Conservation (phyloP, 1,140 invertebrate genomes). For the Camponotus pennsylvanicus region DNA sequence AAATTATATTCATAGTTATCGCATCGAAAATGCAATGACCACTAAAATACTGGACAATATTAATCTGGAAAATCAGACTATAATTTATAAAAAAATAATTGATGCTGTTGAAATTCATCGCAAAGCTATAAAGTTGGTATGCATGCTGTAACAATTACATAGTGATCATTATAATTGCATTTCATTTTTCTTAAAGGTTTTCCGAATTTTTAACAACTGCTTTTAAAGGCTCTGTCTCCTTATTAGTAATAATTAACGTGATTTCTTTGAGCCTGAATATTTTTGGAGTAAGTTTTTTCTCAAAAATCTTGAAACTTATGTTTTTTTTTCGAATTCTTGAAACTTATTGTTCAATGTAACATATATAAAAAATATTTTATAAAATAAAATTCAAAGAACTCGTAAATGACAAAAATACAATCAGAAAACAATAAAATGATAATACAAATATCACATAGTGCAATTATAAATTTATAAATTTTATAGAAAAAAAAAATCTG, state of each 20-base stretch:
- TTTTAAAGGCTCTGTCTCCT: not conserved
- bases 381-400: no score
- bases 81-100: not conserved
- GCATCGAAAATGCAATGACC: not conserved
- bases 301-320: no score
- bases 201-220: not conserved
- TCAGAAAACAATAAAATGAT: no score
- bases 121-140: slow-evolving; percentile 13
- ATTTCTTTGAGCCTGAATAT: not conserved
- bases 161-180: not conserved
- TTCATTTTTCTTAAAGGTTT: not conserved
- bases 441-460: no score
- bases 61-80: not conserved
- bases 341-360: no score
- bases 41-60: not conserved
- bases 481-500: no score
- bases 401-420: no score
- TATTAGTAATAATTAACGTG: not conserved
- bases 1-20: slow-evolving; percentile 19
- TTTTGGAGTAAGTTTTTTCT: slow-evolving; percentile 7
- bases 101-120: not conserved
- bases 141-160: no score
- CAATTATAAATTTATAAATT: no score
- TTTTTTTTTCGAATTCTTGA: not conserved
- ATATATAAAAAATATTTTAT: no score